Percentiles rank a stretch among this genome's conserved stretches.
Evolutionary conservation across 2,888 invertebrate genomes (phyloP).

Genomic region (Bimastos eiseni): DNA sequence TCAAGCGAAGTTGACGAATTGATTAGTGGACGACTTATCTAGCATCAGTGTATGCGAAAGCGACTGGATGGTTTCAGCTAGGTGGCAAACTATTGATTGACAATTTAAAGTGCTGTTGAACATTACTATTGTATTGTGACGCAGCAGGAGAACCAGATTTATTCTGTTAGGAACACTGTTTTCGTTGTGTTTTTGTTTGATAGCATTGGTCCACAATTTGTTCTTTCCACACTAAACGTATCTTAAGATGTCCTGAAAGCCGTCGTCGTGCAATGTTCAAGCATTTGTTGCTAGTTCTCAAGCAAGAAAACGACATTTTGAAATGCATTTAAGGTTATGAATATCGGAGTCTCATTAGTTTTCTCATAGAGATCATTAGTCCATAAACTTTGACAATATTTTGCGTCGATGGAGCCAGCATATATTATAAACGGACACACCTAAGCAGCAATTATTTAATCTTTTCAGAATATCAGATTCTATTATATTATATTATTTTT

Average conservation of each 20-base stretch:
- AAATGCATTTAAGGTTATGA: not conserved
- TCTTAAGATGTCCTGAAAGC: not conserved
- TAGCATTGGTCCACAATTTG: not conserved
- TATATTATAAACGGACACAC: not conserved
- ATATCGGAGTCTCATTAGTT: no score
- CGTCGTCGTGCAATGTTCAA: not conserved
- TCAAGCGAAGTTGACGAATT: not conserved
- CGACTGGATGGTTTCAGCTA: not conserved
- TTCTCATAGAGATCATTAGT: not conserved
- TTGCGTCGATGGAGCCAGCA: not conserved
- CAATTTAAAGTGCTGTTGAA: not conserved
- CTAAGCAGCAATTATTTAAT: not conserved
- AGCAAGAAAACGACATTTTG: not conserved
- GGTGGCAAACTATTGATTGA: not conserved
- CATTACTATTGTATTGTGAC: not conserved
- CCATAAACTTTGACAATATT: not conserved
- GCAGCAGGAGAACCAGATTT: not conserved
- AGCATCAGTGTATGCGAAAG: not conserved
- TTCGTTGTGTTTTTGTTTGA: not conserved
- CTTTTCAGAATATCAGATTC: constrained; percentile 13
- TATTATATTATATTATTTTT: not conserved
- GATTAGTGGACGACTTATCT: not conserved
- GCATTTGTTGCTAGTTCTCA: no score
- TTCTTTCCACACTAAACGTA: not conserved
- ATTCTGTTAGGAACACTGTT: not conserved